Base-by-base conservation (phyloP, 2,113 vertebrate species). In the Erythrolamprus reginae region DNA sequence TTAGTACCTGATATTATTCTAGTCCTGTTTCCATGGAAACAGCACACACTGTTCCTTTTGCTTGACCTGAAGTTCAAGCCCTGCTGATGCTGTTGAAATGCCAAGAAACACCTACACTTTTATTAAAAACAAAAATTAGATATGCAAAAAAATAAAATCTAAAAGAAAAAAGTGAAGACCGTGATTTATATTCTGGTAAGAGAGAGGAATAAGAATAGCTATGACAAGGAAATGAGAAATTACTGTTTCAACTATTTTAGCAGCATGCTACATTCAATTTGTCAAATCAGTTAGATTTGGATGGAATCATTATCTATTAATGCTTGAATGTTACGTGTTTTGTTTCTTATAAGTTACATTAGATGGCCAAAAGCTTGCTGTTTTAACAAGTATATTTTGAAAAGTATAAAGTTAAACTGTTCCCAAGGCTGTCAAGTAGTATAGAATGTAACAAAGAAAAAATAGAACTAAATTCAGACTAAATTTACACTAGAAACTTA, bases 1-100 rank as follows among this genome's bases (percentile, higher is more conserved):
- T 95, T 94, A 95, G 95, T 96, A 97, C 96, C 96, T 97, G 97
- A 96, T 97, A 96, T 97, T 96, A 97, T 96, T 85, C 95, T 94
- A 96, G 95, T 93, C 88, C 90, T 93, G 97, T 98, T 97, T 96
- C 95, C 95, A 95, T 96, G 96, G 97, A 94, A 96, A 97, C 97
- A 47, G 96, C 97, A 97, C 96, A 97, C 95, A 96, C 96, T 95
- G 96, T 97, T 97, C 96, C 95, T 97, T 97, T 96, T 95, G 90
- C 97, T 96, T 97, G 97, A 97, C 97, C 97, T 96, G 90, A 96
- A 96, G 97, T 97, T 97, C 97, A 97, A 96, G 96, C 96, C 96
- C 95, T 96, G 96, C 96, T 96, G 96, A 96, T 97, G 96, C 95
- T 95, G 97, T 92, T 96, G 96, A 96, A 97, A 97, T 96, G 96